Percentiles rank a stretch among this genome's conserved stretches.
Conservation (phyloP, 53 echinoderm and acorn worm species). For the Paelopatides confundens region DNA sequence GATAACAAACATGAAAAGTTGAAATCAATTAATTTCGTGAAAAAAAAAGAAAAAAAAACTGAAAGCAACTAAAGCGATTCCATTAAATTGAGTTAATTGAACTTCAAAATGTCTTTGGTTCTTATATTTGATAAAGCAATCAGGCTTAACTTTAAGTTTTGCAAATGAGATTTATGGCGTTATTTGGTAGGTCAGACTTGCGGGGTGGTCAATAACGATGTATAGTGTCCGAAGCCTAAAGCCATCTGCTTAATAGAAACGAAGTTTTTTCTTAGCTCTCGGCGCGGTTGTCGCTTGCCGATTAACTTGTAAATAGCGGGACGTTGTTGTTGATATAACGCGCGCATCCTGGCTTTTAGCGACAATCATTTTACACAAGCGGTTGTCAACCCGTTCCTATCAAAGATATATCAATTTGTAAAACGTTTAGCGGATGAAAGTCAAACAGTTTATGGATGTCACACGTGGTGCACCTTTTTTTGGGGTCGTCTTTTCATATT, state of each 20-base stretch:
- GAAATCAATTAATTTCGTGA: too few relatives aligned
- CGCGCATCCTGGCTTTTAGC: neutral
- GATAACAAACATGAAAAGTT: too few relatives aligned
- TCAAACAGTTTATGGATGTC: slow-evolving; percentile 30
- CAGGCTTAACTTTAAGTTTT: neutral
- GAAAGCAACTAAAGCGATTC: neutral
- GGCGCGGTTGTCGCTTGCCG: neutral
- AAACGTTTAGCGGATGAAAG: slow-evolving; percentile 8
- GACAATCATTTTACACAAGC: neutral
- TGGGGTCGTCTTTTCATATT: neutral
- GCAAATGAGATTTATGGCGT: neutral
- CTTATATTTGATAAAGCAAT: neutral
- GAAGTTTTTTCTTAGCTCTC: neutral
- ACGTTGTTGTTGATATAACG: slow-evolving; percentile 18
- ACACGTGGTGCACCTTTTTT: neutral
- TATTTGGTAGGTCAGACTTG: neutral
- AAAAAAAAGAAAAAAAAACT: too few relatives aligned
- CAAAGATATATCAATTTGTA: slow-evolving; percentile 29
- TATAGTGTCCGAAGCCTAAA: neutral
- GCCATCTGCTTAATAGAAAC: neutral
- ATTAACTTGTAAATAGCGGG: slow-evolving; percentile 15
- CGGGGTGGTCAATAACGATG: neutral
- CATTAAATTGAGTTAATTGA: neutral
- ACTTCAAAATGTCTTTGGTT: neutral
- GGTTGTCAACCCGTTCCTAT: neutral